A percentile compares a stretch with the other conserved stretches of the same genome.
These are phyloP conservation scores for Larimichthys crocea DNA, from an alignment of 2,113 vertebrate species.

Conservation along the genomic window DNA sequence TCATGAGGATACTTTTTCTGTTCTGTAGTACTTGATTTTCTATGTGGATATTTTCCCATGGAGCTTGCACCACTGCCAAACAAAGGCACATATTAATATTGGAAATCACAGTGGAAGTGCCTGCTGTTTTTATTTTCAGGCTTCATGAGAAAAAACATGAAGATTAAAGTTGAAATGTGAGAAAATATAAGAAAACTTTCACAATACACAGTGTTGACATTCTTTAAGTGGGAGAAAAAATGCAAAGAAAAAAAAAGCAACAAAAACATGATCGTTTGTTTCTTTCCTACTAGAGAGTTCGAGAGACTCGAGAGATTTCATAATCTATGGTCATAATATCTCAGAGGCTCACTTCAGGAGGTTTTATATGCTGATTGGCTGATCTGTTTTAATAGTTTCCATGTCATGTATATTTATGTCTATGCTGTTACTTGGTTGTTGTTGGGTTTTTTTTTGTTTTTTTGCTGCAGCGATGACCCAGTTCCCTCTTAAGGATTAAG, in stretches of 20 bases:
- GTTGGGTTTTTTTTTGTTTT: too few species aligned
- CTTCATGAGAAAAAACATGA: not conserved
- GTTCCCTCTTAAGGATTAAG: slow-evolving; percentile 53
- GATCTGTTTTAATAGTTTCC: slow-evolving; percentile 40
- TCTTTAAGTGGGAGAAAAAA: too few species aligned
- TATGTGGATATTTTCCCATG: not conserved
- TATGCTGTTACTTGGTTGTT: not conserved
- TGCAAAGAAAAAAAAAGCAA: too few species aligned
- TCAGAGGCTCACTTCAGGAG: not conserved
- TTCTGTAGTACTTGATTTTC: not conserved
- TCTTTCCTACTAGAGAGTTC: not conserved
- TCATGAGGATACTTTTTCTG: not conserved
- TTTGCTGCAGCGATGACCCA: slow-evolving; percentile 40
- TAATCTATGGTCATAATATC: slow-evolving; percentile 8
- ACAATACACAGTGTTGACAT: not conserved
- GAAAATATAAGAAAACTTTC: not conserved
- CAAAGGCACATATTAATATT: not conserved
- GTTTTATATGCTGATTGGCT: slow-evolving; percentile 15
- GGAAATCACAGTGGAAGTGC: not conserved
- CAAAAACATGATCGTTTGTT: not conserved
- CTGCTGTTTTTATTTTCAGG: not conserved
- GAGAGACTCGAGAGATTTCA: not conserved
- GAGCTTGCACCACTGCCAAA: slow-evolving; percentile 9
- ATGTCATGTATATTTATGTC: slow-evolving; percentile 33
- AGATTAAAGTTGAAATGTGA: not conserved